Conservation (phyloP, 2,888 invertebrate genomes). For the Plagiodera versicolora region DNA sequence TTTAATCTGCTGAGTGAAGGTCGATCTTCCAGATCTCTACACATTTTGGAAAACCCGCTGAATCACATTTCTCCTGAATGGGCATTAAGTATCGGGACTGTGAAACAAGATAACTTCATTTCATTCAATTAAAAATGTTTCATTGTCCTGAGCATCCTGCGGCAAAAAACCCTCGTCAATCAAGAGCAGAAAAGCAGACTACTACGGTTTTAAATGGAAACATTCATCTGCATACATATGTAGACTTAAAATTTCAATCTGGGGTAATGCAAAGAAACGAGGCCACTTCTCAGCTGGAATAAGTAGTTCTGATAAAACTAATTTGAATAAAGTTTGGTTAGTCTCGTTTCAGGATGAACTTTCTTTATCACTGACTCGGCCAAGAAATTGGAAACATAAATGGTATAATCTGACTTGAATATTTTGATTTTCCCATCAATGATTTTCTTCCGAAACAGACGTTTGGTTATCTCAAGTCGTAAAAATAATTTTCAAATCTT, state of each 20-base stretch:
- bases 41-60: too few species aligned
- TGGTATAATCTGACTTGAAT: not conserved
- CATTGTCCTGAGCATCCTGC: too few species aligned
- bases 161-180: not conserved
- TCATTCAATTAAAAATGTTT: too few species aligned
- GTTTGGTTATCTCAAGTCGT: too few species aligned
- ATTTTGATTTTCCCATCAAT: too few species aligned
- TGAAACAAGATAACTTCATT: too few species aligned
- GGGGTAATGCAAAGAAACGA: conserved; percentile 27
- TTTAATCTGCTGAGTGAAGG: too few species aligned
- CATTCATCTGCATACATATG: conserved; percentile 31
- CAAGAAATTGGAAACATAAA: conserved; percentile 1
- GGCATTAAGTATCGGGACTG: too few species aligned
- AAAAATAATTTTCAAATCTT: too few species aligned
- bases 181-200: not conserved
- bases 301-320: conserved; percentile 24
- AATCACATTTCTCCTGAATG: too few species aligned
- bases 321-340: conserved; percentile 8
- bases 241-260: conserved; percentile 33
- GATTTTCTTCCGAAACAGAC: too few species aligned
- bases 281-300: conserved; percentile 22
- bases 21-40: too few species aligned
- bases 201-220: conserved; percentile 16
- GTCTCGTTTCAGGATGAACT: not conserved
- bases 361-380: not conserved